These are phyloP conservation scores for Adelges cooleyi DNA, from an alignment of 1,140 invertebrate species.

Conservation along the genomic window DNA sequence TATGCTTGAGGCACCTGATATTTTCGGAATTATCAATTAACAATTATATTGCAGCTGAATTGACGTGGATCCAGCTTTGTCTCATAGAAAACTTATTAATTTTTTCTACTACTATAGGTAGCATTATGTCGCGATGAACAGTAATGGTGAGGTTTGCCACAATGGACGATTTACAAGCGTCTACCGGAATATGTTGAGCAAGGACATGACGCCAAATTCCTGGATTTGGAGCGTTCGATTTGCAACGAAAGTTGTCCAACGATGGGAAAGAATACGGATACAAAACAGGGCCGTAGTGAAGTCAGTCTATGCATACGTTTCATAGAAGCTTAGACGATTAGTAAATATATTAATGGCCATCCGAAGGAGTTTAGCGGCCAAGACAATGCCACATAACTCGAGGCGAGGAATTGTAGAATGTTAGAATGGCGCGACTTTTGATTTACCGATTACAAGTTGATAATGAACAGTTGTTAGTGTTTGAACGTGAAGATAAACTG, in stretches of 20 bases:
- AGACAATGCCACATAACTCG: neutral
- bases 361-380: neutral
- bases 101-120: too few species aligned
- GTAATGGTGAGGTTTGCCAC: too few species aligned
- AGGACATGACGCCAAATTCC: conserved; percentile 39
- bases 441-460: too few species aligned
- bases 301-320: conserved; percentile 34
- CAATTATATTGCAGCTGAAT: too few species aligned
- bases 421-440: neutral
- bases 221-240: conserved; percentile 38
- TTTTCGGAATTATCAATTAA: too few species aligned
- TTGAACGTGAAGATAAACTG: too few species aligned
- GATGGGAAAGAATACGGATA: conserved; percentile 34
- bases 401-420: neutral
- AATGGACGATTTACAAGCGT: conserved; percentile 33
- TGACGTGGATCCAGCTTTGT: too few species aligned
- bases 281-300: conserved; percentile 37
- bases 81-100: too few species aligned
- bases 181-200: conserved; percentile 39
- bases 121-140: too few species aligned
- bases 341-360: neutral
- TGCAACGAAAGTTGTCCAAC: conserved; percentile 37
- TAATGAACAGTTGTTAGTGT: too few species aligned
- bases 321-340: neutral
- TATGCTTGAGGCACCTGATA: too few species aligned